Base-by-base conservation (phyloP, 2,113 vertebrate genomes). In the Oncorhynchus kisutch region DNA sequence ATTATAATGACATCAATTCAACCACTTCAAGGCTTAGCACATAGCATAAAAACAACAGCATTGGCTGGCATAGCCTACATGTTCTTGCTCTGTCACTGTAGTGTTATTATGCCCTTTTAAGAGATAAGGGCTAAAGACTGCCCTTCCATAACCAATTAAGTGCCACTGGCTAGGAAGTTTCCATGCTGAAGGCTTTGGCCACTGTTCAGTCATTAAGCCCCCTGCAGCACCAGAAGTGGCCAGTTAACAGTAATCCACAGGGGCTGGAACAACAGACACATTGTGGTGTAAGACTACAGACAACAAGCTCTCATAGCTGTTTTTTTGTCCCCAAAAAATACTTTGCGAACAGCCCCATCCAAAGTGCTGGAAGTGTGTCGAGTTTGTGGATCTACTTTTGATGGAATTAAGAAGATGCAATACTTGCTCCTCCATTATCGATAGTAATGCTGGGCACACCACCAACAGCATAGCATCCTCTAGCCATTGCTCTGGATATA, bases 261-360 rank as follows among this genome's bases (percentile, higher is more conserved):
- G 80, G 82, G 75, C 86, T 91, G 89, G 80, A 92, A 91, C 90
- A 93, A 91, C 87, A 91, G 86, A 81, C 74, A 75, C 88, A 88
- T 86, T 91, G 85, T 82, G 86, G 81, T 67, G 14, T 54, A 13
- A 6, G 51, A 54, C 51, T 18, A 54, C 64, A 74, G 39, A 85
- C 81, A 83, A 79, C 80, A 84, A 82, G 89, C 87, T 79, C 86
- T 85, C 86, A 84, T 85, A 85, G 73, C 86, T 83, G 88, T 84
- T 76, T 80, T 80, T 81, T 64, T 78, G 75, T 74, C 34, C 20
- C 9, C 78, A 62, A 87, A 84, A 70, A 72, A 59, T 22, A 48
- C 79, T 75, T 75, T 78, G 83, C 79, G 73, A 45, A 29, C 4
- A n/a, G 5, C 22, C 16, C 16, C 51, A 54, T 54, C 51, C 12